Conservation (phyloP, 2,888 invertebrate species). For the Callosobruchus maculatus region DNA sequence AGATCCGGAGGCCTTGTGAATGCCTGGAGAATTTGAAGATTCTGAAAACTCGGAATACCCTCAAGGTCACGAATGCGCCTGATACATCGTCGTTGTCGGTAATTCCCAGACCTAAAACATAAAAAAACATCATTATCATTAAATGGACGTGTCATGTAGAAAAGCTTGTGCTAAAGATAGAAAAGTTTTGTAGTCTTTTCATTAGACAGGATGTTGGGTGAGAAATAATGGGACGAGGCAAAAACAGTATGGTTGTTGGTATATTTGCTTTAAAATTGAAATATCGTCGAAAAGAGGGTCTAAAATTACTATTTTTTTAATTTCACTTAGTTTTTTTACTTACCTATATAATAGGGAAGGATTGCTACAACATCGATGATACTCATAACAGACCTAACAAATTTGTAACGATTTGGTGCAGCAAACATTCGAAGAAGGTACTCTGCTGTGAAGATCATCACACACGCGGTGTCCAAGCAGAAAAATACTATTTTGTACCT, state of each 20-base stretch:
- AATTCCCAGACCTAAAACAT: constrained; percentile 71
- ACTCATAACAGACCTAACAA: constrained; percentile 97
- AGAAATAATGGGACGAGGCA: no score
- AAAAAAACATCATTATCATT: no score
- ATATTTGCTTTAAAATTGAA: no score
- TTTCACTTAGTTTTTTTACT: neutral
- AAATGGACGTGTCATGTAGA: no score
- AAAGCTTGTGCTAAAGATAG: no score
- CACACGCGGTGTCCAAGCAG: constrained; percentile 99
- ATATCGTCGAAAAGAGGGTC: no score
- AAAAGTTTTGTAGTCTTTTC: no score
- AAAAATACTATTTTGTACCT: constrained; percentile 95
- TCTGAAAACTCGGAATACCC: constrained; percentile 99
- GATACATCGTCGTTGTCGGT: constrained; percentile 98
- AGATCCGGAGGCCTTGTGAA: constrained; percentile 96
- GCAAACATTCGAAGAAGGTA: constrained; percentile 93
- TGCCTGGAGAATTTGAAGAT: constrained; percentile 99
- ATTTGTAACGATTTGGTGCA: constrained; percentile 97
- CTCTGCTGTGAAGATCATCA: constrained; percentile 99
- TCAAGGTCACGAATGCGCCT: constrained; percentile 96
- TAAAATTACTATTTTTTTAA: no score
- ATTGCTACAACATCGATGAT: constrained; percentile 99
- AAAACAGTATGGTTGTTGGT: no score
- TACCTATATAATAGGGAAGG: constrained; percentile 93
- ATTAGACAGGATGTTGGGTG: no score